Evolutionary conservation across 1,140 invertebrate genomes (phyloP).

Genomic region (Drosophila gunungcola): DNA sequence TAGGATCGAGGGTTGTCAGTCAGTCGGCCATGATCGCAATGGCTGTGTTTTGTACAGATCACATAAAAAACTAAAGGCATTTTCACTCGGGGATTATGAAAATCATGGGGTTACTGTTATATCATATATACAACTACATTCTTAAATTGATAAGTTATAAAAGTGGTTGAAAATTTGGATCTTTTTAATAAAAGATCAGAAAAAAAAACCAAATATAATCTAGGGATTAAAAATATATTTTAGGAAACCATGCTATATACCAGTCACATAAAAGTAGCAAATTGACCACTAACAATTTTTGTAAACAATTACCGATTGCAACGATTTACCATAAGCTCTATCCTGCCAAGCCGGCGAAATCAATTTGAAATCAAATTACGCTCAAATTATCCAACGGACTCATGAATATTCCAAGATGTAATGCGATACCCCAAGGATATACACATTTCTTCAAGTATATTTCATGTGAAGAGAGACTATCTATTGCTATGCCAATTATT

Average conservation of each 20-base stretch:
- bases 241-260: too few species aligned
- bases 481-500: constrained; percentile 62
- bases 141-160: too few species aligned
- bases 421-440: background rate
- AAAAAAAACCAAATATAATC: too few species aligned
- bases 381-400: constrained; percentile 55
- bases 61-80: background rate
- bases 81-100: constrained; percentile 2
- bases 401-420: constrained; percentile 56
- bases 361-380: constrained; percentile 71
- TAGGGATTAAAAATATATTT: too few species aligned
- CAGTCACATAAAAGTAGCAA: background rate
- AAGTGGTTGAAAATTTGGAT: too few species aligned
- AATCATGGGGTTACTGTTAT: constrained; percentile 2
- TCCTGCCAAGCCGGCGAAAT: constrained; percentile 35
- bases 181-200: too few species aligned
- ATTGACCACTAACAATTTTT: constrained; percentile 3
- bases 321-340: constrained; percentile 18
- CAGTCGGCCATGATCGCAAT: constrained; percentile 29
- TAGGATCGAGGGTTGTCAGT: constrained; percentile 12
- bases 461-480: constrained; percentile 3
- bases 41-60: constrained; percentile 7
- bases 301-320: constrained; percentile 18
- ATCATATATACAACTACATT: background rate
- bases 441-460: background rate